Percentiles rank a stretch among this genome's conserved stretches.
Conservation (phyloP, 2,797 vertebrate species). For the Macropodus opercularis region DNA sequence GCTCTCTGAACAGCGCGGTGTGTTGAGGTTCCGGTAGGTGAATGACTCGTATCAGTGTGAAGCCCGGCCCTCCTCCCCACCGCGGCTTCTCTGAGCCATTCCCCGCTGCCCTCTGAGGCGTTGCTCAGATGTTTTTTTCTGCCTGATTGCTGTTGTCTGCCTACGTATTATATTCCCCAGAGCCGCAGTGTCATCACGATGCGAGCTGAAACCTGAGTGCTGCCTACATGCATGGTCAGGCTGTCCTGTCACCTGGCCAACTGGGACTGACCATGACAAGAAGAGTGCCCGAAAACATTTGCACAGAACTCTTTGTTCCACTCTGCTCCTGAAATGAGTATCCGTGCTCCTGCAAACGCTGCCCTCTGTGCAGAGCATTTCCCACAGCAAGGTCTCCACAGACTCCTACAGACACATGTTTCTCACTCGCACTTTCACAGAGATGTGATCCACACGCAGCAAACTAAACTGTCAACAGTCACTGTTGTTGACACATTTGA, state of each 20-base stretch:
- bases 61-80: conserved; percentile 9
- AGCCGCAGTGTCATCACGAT: conserved; percentile 66
- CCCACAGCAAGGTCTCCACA: conserved; percentile 29
- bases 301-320: conserved; percentile 57
- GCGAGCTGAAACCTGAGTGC: conserved; percentile 67
- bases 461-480: conserved; percentile 1
- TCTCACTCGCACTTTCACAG: conserved; percentile 10
- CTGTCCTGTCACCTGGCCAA: conserved; percentile 68
- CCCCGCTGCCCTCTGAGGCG: conserved; percentile 54
- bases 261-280: conserved; percentile 73
- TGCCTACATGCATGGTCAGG: conserved; percentile 74
- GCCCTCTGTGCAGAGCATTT: conserved; percentile 21
- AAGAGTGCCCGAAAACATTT: conserved; percentile 35
- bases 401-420: conserved; percentile 15
- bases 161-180: conserved; percentile 48
- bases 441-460: conserved; percentile 5
- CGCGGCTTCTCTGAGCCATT: conserved; percentile 16
- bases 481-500: background rate
- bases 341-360: conserved; percentile 15
- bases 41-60: conserved; percentile 36
- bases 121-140: conserved; percentile 63
- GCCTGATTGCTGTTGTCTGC: conserved; percentile 65
- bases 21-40: conserved; percentile 26
- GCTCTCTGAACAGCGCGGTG: conserved; percentile 2
- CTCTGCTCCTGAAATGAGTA: conserved; percentile 45